These are phyloP conservation scores for Salpingus planirostris DNA, from an alignment of 2,888 invertebrate species.

Conservation along the genomic window DNA sequence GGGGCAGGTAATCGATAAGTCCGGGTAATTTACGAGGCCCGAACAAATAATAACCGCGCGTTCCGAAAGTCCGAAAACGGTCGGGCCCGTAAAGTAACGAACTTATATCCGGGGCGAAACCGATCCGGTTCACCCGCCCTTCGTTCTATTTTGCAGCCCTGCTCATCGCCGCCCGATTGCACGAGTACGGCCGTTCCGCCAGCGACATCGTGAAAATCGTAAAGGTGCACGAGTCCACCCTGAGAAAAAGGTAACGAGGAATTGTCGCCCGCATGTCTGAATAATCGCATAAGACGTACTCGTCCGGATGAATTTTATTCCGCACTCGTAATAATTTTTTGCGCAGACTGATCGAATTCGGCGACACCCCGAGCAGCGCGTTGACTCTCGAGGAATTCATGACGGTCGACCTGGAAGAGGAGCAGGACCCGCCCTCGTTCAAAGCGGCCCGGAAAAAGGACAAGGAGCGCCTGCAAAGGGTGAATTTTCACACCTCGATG, in stretches of 20 bases:
- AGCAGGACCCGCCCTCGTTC: slow-evolving; percentile 93
- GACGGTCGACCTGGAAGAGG: slow-evolving; percentile 91
- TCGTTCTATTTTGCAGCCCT: slow-evolving; percentile 55
- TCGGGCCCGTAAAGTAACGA: too few relatives aligned
- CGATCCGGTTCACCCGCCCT: too few relatives aligned
- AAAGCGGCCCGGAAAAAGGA: slow-evolving; percentile 84
- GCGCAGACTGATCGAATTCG: slow-evolving; percentile 81
- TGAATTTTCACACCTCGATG: too few relatives aligned
- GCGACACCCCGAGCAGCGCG: slow-evolving; percentile 91
- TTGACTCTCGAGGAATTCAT: slow-evolving; percentile 95
- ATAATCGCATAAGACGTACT: too few relatives aligned
- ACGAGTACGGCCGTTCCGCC: slow-evolving; percentile 81
- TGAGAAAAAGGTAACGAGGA: slow-evolving; percentile 62
- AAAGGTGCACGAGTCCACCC: slow-evolving; percentile 89
- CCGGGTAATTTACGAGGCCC: too few relatives aligned
- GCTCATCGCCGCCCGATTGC: slow-evolving; percentile 86
- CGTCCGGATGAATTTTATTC: too few relatives aligned
- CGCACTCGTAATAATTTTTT: too few relatives aligned
- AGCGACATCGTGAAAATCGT: slow-evolving; percentile 88
- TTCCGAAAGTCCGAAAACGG: too few relatives aligned
- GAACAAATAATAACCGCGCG: too few relatives aligned
- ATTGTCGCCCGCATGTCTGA: too few relatives aligned
- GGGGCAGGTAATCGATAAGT: slow-evolving; percentile 73
- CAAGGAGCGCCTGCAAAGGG: slow-evolving; percentile 73
- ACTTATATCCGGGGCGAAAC: too few relatives aligned